Conservation (phyloP, 2,888 invertebrate species). For the Caradrina kadenii region DNA sequence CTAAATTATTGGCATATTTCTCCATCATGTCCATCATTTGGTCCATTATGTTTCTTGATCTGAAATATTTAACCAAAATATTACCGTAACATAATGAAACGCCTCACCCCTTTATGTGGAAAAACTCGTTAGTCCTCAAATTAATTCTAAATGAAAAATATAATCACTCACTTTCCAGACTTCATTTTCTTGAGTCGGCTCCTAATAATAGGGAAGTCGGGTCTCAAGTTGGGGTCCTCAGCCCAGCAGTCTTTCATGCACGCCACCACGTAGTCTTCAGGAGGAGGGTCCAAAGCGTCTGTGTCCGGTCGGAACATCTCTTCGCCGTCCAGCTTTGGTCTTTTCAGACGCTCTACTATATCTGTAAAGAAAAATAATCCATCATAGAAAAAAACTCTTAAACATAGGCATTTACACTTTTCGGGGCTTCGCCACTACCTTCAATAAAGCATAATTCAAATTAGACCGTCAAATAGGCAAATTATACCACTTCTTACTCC, state of each 20-base stretch:
- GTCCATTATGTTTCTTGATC: conserved; percentile 97
- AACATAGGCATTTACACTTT: too few relatives aligned
- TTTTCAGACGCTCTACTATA: conserved; percentile 95
- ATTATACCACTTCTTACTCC: too few relatives aligned
- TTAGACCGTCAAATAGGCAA: too few relatives aligned
- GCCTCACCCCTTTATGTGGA: not conserved
- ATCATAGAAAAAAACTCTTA: conserved; percentile 1
- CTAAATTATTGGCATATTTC: conserved; percentile 98
- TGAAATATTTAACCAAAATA: conserved; percentile 73
- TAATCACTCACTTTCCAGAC: conserved; percentile 94
- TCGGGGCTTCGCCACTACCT: too few relatives aligned
- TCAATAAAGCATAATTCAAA: too few relatives aligned
- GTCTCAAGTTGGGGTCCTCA: conserved; percentile 95
- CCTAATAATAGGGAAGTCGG: conserved; percentile 96
- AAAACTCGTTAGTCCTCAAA: not conserved
- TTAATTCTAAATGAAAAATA: not conserved
- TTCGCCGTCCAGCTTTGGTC: conserved; percentile 92
- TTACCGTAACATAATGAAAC: not conserved
- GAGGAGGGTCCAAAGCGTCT: conserved; percentile 92
- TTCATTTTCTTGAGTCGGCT: conserved; percentile 96
- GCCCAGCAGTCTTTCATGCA: conserved; percentile 97
- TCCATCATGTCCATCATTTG: conserved; percentile 99
- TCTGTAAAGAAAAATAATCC: conserved; percentile 86
- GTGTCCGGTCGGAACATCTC: conserved; percentile 95
- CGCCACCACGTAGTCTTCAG: conserved; percentile 94